phyloP scores from a whole-genome alignment of 1,140 invertebrate species.

The Drosophila gunungcola region DNA sequence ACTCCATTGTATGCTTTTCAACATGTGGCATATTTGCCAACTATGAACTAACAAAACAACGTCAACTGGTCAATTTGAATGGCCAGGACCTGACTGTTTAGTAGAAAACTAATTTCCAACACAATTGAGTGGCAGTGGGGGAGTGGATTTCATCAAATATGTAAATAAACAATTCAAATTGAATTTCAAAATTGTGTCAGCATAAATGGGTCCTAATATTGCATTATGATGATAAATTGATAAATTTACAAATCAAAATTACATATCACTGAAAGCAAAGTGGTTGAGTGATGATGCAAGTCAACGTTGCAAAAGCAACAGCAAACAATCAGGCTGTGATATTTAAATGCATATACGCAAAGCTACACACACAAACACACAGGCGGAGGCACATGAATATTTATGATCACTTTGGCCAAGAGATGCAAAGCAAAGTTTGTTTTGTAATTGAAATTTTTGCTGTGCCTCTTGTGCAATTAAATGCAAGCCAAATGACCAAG shows the following conservation, averaged over 20 bases:
- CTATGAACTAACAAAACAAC: conserved; percentile 30
- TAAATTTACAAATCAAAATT: conserved; percentile 80
- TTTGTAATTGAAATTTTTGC: conserved; percentile 44
- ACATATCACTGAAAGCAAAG: conserved; percentile 49
- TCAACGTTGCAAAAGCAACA: conserved; percentile 40
- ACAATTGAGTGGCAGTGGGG: conserved; percentile 33
- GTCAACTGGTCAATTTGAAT: conserved; percentile 18
- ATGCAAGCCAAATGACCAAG: conserved; percentile 24
- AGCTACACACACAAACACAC: conserved; percentile 4
- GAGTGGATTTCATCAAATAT: conserved; percentile 32
- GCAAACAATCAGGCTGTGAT: conserved; percentile 51
- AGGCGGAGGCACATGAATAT: conserved; percentile 33
- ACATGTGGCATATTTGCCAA: conserved; percentile 23
- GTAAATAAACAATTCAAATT: conserved; percentile 76
- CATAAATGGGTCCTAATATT: conserved; percentile 68
- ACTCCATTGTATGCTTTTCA: conserved; percentile 6
- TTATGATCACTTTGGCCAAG: conserved; percentile 42
- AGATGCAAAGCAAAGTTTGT: conserved; percentile 33
- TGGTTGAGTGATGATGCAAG: conserved; percentile 5
- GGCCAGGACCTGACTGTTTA: conserved; percentile 17
- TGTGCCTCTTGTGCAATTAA: conserved; percentile 18
- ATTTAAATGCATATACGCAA: conserved; percentile 51
- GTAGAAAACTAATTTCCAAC: conserved; percentile 41
- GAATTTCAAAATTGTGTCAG: conserved; percentile 72
- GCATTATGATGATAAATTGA: conserved; percentile 76